Evolutionary conservation across 1,140 invertebrate genomes (phyloP), one percentile per base, ranked within the genome.

Genomic region (Drosophila kohkoa): DNA sequence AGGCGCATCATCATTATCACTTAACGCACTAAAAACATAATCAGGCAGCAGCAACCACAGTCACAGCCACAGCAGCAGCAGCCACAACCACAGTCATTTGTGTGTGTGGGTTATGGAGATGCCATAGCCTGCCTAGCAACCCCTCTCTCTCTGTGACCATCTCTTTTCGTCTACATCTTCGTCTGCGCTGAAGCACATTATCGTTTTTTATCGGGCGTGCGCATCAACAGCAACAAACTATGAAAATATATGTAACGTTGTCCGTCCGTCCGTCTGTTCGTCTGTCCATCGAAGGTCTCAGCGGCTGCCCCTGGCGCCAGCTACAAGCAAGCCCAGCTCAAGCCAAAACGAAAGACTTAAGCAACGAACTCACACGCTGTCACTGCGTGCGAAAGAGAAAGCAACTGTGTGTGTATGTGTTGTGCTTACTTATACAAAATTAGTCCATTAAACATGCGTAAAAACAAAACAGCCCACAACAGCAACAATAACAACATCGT

Each of bases 381-480:
- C 68, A 72, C 49, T 73, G 70, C 65, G 66, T 77, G 68, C 32
- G 69, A 76, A 69, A 70, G 76, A 71, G 76, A 59, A 67, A 75
- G 59, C 60, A 70, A 48, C 32, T 43, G 51, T 20, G 11, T 20
- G 20, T 25, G 20, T 25, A 3, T 25, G 20, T 25, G 3, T 5
- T 58, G 20, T 73, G 66, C 35, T 28, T 32, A 52, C 65, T 48
- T 60, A 83, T 68, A 77, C 82, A 89, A 89, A 89, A 89, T 89
- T 89, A 88, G 86, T 89, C 85, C 88, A 89, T 89, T 89, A 89
- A 89, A 90, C 81, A 89, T 89, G 85, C 85, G 86, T 89, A 89
- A 89, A 89, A 89, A 69, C 75, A 51, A 76, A 76, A 75, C 82
- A 81, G 58, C 30, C 60, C 46, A 63, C 81, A 79, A 60, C 68